phyloP scores from a whole-genome alignment of 2,113 vertebrate genomes.

The Cyanoramphus novaezelandiae region DNA sequence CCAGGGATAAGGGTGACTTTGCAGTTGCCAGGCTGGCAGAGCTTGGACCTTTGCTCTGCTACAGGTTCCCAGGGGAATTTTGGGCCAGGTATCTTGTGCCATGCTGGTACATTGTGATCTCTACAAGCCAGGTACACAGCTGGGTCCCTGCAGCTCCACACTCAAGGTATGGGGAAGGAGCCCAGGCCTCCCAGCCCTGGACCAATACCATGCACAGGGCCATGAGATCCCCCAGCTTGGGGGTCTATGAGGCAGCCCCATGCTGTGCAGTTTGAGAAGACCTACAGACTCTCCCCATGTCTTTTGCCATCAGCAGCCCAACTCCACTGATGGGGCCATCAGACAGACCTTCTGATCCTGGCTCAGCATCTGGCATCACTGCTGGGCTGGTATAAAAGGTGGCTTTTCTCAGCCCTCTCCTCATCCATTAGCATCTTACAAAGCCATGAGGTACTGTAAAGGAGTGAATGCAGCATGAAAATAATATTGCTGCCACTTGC shows the following conservation, averaged over 20 bases:
- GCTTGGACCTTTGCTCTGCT: neutral
- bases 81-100: too few relatives aligned
- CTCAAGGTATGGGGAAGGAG: neutral
- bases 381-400: neutral
- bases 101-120: fast-evolving
- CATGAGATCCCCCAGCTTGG: neutral
- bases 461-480: neutral
- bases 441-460: neutral
- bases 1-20: neutral
- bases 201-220: fast-evolving
- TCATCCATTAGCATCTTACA: neutral
- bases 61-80: neutral
- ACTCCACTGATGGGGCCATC: neutral
- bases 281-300: neutral
- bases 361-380: neutral
- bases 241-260: neutral
- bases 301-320: neutral
- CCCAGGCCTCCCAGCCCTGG: fast-evolving
- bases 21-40: fast-evolving
- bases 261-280: neutral
- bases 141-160: neutral
- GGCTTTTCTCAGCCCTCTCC: neutral
- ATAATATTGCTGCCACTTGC: neutral
- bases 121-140: neutral
- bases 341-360: neutral